Conservation (phyloP, 2,113 vertebrate genomes). For the Aepyceros melampus region DNA sequence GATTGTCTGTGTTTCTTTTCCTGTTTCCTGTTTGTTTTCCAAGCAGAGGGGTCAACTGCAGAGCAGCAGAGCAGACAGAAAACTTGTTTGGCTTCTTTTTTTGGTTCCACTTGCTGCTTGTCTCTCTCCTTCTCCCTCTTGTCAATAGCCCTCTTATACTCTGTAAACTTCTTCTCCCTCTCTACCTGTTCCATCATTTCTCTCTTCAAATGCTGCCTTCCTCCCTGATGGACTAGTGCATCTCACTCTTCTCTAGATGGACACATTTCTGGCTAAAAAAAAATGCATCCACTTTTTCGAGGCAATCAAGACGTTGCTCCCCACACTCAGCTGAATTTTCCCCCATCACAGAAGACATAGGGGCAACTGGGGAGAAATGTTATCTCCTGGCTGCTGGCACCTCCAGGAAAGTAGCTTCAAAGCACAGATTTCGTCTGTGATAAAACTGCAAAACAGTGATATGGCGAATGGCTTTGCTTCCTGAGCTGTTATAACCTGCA, state of each 20-base stretch:
- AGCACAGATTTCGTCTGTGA: background rate
- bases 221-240: background rate
- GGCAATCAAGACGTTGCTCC: rapidly evolving
- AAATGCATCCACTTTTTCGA: background rate
- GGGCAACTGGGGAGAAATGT: background rate
- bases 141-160: background rate
- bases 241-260: background rate
- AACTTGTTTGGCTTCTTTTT: background rate
- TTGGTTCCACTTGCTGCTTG: background rate
- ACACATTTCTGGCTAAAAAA: background rate
- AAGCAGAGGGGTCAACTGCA: background rate
- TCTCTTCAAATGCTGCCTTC: background rate
- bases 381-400: background rate
- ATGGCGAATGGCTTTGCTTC: background rate
- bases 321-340: background rate
- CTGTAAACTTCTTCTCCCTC: background rate
- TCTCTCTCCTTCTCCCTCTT: background rate
- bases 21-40: background rate
- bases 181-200: background rate
- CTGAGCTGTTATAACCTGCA: background rate
- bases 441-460: background rate
- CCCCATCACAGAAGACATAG: background rate
- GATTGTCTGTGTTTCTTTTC: background rate
- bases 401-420: background rate
- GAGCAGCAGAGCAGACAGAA: background rate